phyloP scores from a whole-genome alignment of 2,113 vertebrate genomes.

The Oenanthe melanoleuca region DNA sequence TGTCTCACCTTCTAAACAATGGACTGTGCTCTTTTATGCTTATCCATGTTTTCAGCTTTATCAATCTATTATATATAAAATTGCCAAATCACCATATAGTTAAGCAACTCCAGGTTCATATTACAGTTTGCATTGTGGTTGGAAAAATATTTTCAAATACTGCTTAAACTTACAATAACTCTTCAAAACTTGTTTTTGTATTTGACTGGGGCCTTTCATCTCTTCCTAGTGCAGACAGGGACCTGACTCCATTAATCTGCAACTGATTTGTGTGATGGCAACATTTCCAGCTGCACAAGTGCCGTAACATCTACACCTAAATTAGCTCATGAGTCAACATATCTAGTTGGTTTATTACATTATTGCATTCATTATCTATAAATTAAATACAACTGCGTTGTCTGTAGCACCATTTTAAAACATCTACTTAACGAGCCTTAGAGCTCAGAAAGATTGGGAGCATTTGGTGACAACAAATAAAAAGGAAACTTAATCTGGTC shows the following conservation, averaged over 20 bases:
- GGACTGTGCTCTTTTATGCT: not conserved
- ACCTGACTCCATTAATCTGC: slow-evolving; percentile 64
- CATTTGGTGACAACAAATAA: slow-evolving; percentile 74
- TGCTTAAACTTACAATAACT: slow-evolving; percentile 46
- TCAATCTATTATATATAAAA: not conserved
- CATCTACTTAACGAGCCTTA: slow-evolving; percentile 54
- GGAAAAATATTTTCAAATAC: slow-evolving; percentile 34
- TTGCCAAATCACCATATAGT: not conserved
- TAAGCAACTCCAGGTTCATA: slow-evolving; percentile 19
- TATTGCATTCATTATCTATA: slow-evolving; percentile 75
- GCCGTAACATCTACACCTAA: slow-evolving; percentile 73
- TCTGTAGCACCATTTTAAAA: slow-evolving; percentile 58
- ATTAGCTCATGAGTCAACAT: slow-evolving; percentile 74
- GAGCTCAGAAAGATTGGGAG: slow-evolving; percentile 49
- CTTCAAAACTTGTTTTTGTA: slow-evolving; percentile 36
- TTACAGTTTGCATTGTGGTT: slow-evolving; percentile 12
- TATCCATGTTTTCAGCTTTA: not conserved
- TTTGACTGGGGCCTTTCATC: slow-evolving; percentile 7
- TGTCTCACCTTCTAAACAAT: not conserved
- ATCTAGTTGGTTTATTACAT: slow-evolving; percentile 70
- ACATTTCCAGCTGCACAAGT: slow-evolving; percentile 70
- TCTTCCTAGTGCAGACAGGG: slow-evolving; percentile 43
- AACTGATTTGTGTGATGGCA: slow-evolving; percentile 74
- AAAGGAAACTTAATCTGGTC: slow-evolving; percentile 68
- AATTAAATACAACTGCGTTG: slow-evolving; percentile 80